Base-by-base conservation (phyloP, 2,888 invertebrate genomes). In the Lasioglossum pauxillum region DNA sequence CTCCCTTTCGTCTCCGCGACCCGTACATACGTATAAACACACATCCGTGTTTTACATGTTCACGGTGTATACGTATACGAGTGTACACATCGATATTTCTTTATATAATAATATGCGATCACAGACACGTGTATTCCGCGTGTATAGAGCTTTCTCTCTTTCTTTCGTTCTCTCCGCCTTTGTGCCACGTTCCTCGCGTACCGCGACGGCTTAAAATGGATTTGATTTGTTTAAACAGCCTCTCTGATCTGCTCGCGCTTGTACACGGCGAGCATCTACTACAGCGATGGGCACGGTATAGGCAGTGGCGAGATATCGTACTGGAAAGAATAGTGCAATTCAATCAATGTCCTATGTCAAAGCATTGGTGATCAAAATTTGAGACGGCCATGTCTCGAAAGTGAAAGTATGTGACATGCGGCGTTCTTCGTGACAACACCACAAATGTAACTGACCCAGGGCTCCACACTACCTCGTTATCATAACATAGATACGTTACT, bases 171-270 rank as follows among this genome's bases (percentile, higher is more conserved):
- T 23, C 53, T 8, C 8, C 53, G 53, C 23, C 60, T 78, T 88
- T 88, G 89, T 90, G 90, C 90, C 90, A 89, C 86, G 83, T 83
- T 81, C 83, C 77, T 85, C 83, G 80, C 84, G 85, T 80, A 88
- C 75, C 87, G 89, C 89, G 90, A 89, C 86, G 90, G 89, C 86
- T 91, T 90, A 92, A 87, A 75, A 90, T 88, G 92, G 86, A 94
- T 94, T 94, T 94, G 94, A 94, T 94, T 94, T 93, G 87, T 93
- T 93, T 91, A 92, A 93, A 93, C 93, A 93, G 93, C 93, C 93
- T 93, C 92, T 93, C 92, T 89, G 38, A 10, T 84, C 89, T 91
- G 87, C 84, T 84, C 88, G 86, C 86, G 84, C 71, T 53, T 27
- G 74, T 81, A 60, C 90, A n/a, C 74, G 84, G 80, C 83, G 86